phyloP scores from a whole-genome alignment of 2,113 vertebrate genomes.

The Xerus inauris region DNA sequence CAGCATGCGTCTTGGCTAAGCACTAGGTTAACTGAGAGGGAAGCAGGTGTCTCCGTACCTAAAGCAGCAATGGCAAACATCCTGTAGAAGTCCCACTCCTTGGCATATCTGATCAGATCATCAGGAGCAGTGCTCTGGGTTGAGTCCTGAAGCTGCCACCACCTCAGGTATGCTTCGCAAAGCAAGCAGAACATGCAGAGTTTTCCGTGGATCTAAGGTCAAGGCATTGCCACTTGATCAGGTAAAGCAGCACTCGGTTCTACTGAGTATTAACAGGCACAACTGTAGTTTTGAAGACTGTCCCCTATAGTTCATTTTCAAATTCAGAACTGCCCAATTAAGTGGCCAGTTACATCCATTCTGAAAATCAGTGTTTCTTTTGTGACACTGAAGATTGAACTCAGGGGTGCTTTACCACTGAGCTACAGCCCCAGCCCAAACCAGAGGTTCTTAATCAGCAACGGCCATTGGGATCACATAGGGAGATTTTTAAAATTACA shows the following conservation, averaged over 20 bases:
- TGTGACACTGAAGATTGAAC: too few relatives aligned
- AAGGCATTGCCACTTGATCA: not conserved
- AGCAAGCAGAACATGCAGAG: slow-evolving; percentile 96
- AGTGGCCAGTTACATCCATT: not conserved
- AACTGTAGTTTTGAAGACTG: not conserved
- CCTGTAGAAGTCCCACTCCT: slow-evolving; percentile 98
- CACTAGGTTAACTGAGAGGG: not conserved
- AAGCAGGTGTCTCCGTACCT: slow-evolving; percentile 85
- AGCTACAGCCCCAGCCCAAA: not conserved
- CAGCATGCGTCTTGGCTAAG: too few relatives aligned
- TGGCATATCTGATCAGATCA: slow-evolving; percentile 97
- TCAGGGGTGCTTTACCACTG: too few relatives aligned
- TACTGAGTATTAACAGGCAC: not conserved
- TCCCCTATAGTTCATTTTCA: not conserved
- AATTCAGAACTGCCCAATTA: not conserved
- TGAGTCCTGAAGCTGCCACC: slow-evolving; percentile 94
- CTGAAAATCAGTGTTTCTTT: not conserved
- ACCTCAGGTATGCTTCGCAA: slow-evolving; percentile 96
- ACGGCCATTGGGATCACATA: not conserved
- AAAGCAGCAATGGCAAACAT: slow-evolving; percentile 95
- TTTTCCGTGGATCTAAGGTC: slow-evolving; percentile 95
- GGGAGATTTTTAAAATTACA: not conserved
- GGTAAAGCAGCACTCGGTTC: not conserved
- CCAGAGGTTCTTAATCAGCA: not conserved
- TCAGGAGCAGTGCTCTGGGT: slow-evolving; percentile 91